Base-by-base conservation (phyloP, 2,888 invertebrate species). In the Heliconius ethilla region DNA sequence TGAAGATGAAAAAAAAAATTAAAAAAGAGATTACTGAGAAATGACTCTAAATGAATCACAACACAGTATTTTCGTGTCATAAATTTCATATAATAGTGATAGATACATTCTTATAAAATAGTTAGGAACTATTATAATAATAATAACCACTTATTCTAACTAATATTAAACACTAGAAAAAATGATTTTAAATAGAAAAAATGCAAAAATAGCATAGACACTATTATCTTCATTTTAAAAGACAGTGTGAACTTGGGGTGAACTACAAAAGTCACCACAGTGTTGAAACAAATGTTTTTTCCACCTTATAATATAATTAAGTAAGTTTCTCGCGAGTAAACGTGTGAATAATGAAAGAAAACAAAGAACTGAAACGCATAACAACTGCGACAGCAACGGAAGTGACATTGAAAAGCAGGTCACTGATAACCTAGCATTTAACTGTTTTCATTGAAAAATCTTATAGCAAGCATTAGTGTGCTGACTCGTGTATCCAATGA, bases 351-450 rank as follows among this genome's bases (percentile, higher is more conserved):
- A 77, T 78, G 40, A 73, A 78, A 55, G 51, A 75, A 70, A 80
- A 81, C 79, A 80, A 79, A 69, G 76, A 66, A 79, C 70, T 63
- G 73, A 67, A 73, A 51, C 65, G 78, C 77, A 78, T 59, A 59
- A 78, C 70, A 81, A 67, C 70, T 27, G 66, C 76, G 75, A 65
- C 65, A 59, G 70, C 75, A 75, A 79, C 80, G 81, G 81, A 81
- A 81, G 75, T 65, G 81, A 73, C 75, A 79, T 81, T 79, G 79
- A 81, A 79, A 80, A 77, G 76, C 80, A 74, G 81, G 80, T 81
- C 80, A 75, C 76, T 74, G 75, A 77, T 72, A 77, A 75, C 59
- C 65, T 70, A 40, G 74, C 45, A 65, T 65, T 73, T 73, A 73
- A 40, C 40, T 73, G 63, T 63, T 73, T 75, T 73, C 78, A 77